Percentiles rank a stretch among this genome's conserved stretches.
phyloP scores from a whole-genome alignment of 1,140 invertebrate species.

The Euwallacea similis region DNA sequence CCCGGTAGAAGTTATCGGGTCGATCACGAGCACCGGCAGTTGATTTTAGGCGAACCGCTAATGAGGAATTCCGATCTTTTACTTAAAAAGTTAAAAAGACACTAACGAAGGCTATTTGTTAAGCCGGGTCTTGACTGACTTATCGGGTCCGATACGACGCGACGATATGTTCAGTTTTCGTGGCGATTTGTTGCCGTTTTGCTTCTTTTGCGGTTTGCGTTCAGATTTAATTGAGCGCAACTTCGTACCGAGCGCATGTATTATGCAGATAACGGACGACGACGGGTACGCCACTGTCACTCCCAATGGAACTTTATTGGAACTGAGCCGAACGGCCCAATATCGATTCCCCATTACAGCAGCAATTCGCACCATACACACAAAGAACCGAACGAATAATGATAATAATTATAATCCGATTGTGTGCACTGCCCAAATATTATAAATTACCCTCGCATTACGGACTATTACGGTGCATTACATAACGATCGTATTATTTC shows the following conservation, averaged over 20 bases:
- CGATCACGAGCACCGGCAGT: conserved; percentile 19
- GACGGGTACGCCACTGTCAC: conserved; percentile 24
- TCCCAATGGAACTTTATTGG: conserved; percentile 39
- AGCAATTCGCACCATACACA: conserved; percentile 37
- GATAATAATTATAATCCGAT: conserved; percentile 43
- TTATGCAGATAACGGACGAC: not conserved
- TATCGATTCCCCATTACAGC: conserved; percentile 45
- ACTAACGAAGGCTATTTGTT: conserved; percentile 17
- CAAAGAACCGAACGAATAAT: conserved; percentile 40
- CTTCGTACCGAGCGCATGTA: conserved; percentile 5
- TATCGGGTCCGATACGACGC: conserved; percentile 13
- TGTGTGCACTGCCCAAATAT: conserved; percentile 40
- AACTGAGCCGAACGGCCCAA: conserved; percentile 43
- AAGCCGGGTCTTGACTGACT: conserved; percentile 9
- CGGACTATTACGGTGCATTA: conserved; percentile 42
- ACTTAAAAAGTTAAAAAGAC: conserved; percentile 13
- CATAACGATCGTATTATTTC: conserved; percentile 41
- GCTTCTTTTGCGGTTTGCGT: conserved; percentile 10
- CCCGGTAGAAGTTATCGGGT: conserved; percentile 13
- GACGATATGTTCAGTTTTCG: conserved; percentile 9
- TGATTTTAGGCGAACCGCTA: conserved; percentile 16
- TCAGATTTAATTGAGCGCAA: conserved; percentile 3
- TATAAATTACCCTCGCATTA: conserved; percentile 45
- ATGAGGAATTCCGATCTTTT: conserved; percentile 19
- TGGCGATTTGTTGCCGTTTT: conserved; percentile 18